These are phyloP conservation scores for Mylabris phalerata DNA, from an alignment of 1,140 invertebrate genomes.

Conservation along the genomic window DNA sequence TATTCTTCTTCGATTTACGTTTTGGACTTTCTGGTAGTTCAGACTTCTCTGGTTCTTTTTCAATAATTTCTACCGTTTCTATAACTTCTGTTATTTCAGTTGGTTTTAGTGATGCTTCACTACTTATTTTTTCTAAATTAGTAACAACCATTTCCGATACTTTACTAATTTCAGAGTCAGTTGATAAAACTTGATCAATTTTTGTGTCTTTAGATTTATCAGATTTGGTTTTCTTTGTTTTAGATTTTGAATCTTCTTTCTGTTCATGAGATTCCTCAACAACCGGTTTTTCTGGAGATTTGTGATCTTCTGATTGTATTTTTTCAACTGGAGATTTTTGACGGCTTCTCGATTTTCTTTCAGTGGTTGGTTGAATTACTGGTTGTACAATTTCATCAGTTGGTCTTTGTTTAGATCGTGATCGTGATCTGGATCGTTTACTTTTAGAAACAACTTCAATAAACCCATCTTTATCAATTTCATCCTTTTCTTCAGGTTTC, in stretches of 20 bases:
- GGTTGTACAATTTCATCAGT: slow-evolving; percentile 13
- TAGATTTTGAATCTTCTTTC: background rate
- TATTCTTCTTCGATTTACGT: slow-evolving; percentile 2
- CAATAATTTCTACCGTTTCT: background rate
- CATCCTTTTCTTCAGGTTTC: slow-evolving; percentile 25
- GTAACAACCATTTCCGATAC: no score
- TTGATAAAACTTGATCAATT: no score
- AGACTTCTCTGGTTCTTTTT: background rate
- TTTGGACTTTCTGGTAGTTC: background rate
- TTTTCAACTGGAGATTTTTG: background rate
- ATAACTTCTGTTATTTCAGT: no score
- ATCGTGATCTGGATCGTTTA: slow-evolving; percentile 41
- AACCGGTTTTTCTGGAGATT: background rate
- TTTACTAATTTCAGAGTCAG: no score
- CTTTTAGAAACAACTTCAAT: slow-evolving; percentile 23
- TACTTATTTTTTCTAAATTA: no score
- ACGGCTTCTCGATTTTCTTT: slow-evolving; percentile 22
- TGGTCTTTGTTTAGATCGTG: slow-evolving; percentile 16
- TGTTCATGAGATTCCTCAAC: background rate
- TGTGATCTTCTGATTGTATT: background rate
- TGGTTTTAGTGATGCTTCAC: no score
- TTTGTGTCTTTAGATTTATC: no score
- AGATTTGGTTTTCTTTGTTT: no score
- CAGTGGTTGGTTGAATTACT: slow-evolving; percentile 1
- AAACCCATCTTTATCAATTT: slow-evolving; percentile 45